Evolutionary conservation across 2,888 invertebrate genomes (phyloP), one percentile per base, ranked within the genome.

Genomic region (Diarsia brunnea): DNA sequence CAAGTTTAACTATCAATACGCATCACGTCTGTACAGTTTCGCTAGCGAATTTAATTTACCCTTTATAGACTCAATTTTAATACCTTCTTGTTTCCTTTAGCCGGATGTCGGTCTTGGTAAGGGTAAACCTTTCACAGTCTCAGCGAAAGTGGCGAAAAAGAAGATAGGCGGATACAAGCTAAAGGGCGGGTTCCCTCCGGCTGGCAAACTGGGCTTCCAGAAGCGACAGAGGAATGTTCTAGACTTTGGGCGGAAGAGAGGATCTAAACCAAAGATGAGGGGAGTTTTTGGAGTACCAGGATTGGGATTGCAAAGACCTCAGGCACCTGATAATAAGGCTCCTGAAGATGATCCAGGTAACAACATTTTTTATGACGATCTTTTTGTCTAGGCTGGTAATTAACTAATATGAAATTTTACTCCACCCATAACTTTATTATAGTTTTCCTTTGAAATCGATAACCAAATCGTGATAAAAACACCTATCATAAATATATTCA

Each of bases 201-300:
- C 97, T 0, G 97, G 97, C 14, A 98, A 98, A 94, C 95, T 98
- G 73, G 97, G 98, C 64, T 98, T 98, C 90, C 98, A 98, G 91
- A 98, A 98, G 89, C 96, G 98, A 31, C 97, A 98, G 85, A 96
- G 98, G 68, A 96, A 98, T 66, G 97, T 97, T 49, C 85, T 96
- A 53, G 98, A 98, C 87, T 98, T 98, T 91, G 98, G 98, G 49
- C 96, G 98, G 81, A 98, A 99, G 92, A 97, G 99, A 79, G 98
- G 98, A 12, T 97, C 98, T 2, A 99, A 99, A 92, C 98, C 98
- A 21, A 99, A 99, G 95, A 98, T 99, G 97, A 96, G 98, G 69
- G 98, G 98, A 8, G 97, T 98, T 63, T 98, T 98, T 91, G 98
- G 98, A 24, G 98, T 98, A 11, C 98, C 98, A 0, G 98, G 98